These are phyloP conservation scores for Setophaga coronata DNA, from an alignment of 2,113 vertebrate species.

Conservation along the genomic window DNA sequence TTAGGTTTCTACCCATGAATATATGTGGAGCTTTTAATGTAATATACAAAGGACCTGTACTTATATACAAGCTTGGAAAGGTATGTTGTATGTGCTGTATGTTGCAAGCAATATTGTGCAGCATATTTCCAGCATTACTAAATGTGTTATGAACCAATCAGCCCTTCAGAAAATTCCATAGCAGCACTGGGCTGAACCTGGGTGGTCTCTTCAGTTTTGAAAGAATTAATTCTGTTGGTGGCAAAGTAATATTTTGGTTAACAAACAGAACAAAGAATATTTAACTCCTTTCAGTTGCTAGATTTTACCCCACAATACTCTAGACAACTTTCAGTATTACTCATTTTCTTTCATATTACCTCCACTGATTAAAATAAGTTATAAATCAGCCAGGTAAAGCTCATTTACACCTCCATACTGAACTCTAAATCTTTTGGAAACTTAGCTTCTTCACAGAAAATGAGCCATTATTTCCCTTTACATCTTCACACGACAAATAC, in stretches of 20 bases:
- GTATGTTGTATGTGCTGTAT: too few relatives aligned
- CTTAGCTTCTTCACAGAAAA: background rate
- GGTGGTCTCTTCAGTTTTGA: background rate
- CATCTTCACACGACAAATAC: background rate
- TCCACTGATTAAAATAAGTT: background rate
- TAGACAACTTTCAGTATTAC: background rate
- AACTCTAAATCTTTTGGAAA: background rate
- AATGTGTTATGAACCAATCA: background rate
- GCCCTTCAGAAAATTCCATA: background rate
- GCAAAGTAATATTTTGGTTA: background rate
- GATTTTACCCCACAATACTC: background rate
- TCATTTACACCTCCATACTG: background rate
- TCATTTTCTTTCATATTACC: background rate
- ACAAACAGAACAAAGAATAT: background rate
- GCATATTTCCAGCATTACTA: background rate
- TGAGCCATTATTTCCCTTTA: background rate
- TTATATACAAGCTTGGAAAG: background rate
- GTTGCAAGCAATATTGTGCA: background rate
- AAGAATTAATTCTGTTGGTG: background rate
- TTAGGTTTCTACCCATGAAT: background rate
- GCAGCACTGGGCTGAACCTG: background rate
- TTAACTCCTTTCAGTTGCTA: background rate
- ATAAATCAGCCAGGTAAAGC: background rate
- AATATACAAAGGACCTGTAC: background rate
- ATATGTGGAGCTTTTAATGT: fast-evolving